These are phyloP conservation scores for Pachyseris speciosa DNA, from an alignment of 64 coral and sea anemone genomes.

Conservation along the genomic window DNA sequence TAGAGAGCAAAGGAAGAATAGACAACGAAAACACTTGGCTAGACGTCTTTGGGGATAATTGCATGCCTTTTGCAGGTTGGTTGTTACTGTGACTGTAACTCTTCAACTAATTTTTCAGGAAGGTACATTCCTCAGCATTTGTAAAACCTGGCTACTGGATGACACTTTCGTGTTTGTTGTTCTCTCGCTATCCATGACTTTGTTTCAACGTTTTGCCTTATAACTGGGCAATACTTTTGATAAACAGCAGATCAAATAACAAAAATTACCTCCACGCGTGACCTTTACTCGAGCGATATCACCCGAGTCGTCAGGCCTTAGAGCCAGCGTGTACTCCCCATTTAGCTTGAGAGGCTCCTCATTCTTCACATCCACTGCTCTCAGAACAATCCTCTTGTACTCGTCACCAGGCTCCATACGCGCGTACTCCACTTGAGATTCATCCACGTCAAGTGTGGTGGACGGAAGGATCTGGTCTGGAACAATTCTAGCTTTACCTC, in stretches of 20 bases:
- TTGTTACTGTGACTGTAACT: too few species aligned
- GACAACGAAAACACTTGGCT: background rate
- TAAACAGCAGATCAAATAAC: too few species aligned
- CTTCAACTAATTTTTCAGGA: too few species aligned
- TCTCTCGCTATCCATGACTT: too few species aligned
- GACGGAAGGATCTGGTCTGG: slow-evolving; percentile 70
- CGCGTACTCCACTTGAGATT: slow-evolving; percentile 76
- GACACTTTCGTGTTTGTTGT: too few species aligned
- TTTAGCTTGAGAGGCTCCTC: slow-evolving; percentile 72
- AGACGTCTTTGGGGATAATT: background rate
- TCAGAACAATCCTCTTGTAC: slow-evolving; percentile 77
- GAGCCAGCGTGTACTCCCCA: slow-evolving; percentile 73
- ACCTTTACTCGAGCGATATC: slow-evolving; percentile 74
- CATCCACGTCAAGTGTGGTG: slow-evolving; percentile 66
- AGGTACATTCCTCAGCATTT: too few species aligned
- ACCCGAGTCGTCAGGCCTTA: slow-evolving; percentile 79
- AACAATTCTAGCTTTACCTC: slow-evolving; percentile 51
- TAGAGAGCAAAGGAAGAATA: background rate
- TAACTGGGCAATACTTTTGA: too few species aligned
- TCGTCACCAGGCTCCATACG: slow-evolving; percentile 83
- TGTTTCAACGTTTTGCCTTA: too few species aligned
- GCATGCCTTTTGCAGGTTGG: too few species aligned
- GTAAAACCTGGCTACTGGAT: too few species aligned
- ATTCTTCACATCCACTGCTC: slow-evolving; percentile 52
- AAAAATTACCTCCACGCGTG: slow-evolving; percentile 65